Percentiles rank a stretch among this genome's conserved stretches.
These are phyloP conservation scores for Melanophora roralis DNA, from an alignment of 2,888 invertebrate species.

Conservation along the genomic window DNA sequence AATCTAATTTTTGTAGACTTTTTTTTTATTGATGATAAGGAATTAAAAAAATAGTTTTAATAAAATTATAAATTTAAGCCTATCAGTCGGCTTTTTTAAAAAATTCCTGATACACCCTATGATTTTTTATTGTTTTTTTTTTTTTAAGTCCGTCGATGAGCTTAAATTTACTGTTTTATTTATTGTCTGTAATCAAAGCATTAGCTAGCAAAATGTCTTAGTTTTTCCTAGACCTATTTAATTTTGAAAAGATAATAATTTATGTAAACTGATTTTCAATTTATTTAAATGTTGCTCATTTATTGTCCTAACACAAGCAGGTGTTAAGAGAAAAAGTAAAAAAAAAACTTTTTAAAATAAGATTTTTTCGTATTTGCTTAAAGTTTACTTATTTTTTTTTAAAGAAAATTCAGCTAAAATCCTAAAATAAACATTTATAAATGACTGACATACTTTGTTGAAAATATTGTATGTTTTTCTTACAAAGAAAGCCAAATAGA, in stretches of 20 bases:
- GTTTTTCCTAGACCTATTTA: conserved; percentile 1
- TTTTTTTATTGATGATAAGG: too few species aligned
- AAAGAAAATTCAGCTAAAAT: neutral
- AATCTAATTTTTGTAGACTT: too few species aligned
- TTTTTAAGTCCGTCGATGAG: too few species aligned
- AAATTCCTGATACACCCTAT: too few species aligned
- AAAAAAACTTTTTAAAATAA: neutral
- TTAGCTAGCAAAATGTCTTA: neutral
- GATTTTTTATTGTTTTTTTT: too few species aligned
- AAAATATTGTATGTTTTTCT: conserved; percentile 32
- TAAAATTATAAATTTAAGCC: too few species aligned
- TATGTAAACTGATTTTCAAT: conserved; percentile 32
- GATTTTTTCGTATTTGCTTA: neutral
- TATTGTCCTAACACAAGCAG: conserved; percentile 44
- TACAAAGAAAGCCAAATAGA: neutral
- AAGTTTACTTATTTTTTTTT: neutral
- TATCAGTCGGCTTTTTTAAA: too few species aligned
- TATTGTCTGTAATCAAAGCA: neutral
- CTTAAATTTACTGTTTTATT: too few species aligned
- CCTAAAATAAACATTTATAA: conserved; percentile 36
- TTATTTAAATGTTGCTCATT: conserved; percentile 39
- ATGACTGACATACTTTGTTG: conserved; percentile 48
- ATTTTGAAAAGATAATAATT: conserved; percentile 53
- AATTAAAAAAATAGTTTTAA: too few species aligned
- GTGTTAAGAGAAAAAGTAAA: conserved; percentile 48